phyloP scores from a whole-genome alignment of 2,797 vertebrate genomes.

The Fratercula arctica region DNA sequence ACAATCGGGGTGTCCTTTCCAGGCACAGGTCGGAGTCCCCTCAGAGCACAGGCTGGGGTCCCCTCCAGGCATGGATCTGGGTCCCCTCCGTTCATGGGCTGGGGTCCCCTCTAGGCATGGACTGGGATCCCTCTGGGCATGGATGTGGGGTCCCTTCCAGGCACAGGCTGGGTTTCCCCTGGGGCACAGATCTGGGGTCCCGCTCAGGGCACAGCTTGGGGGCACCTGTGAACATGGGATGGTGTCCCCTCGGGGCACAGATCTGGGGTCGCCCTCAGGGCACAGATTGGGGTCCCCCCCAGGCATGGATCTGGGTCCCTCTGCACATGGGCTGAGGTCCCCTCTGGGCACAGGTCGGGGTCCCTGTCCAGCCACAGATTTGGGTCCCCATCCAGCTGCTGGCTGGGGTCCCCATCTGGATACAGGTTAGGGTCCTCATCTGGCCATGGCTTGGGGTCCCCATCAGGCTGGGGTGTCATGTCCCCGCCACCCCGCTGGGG shows the following conservation, averaged over 20 bases:
- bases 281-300: not conserved
- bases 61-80: not conserved
- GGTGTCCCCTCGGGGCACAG: not conserved
- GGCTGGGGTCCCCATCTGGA: not conserved
- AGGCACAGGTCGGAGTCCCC: not conserved
- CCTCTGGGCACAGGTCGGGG: not conserved
- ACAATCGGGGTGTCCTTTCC: not conserved
- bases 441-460: not conserved
- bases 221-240: too few species aligned
- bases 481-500: not conserved
- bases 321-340: too few species aligned
- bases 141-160: not conserved
- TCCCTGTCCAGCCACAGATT: not conserved
- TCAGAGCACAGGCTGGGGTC: not conserved
- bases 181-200: too few species aligned
- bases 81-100: too few species aligned
- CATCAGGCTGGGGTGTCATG: fast-evolving
- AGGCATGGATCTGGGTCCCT: too few species aligned
- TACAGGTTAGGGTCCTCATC: not conserved
- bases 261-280: too few species aligned
- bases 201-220: too few species aligned
- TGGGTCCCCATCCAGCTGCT: not conserved
- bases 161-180: not conserved
- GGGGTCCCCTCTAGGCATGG: too few species aligned
- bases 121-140: not conserved